Evolutionary conservation across 2,797 vertebrate genomes (phyloP), one percentile per base, ranked within the genome.

Genomic region (Leptatherina wallacei): DNA sequence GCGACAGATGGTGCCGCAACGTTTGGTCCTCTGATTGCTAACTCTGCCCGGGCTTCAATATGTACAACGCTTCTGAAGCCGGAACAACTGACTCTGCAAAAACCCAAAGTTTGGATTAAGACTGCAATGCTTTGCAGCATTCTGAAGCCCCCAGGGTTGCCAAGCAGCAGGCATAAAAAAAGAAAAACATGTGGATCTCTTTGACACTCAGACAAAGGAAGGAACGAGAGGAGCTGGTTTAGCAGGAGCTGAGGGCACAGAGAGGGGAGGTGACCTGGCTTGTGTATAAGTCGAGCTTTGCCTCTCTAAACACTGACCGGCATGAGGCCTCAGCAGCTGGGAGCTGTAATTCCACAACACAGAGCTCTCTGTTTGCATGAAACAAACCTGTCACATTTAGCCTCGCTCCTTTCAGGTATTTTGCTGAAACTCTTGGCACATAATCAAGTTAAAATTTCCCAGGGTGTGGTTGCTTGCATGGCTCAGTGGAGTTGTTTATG

Each of bases 21-120:
- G 27, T 54, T 56, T 29, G 61, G 38, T 60, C 79, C 61, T 51
- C 68, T 65, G 20, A 74, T 20, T 22, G 33, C 61, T 18, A 83
- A 73, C 69, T 67, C 58, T 32, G 55, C 71, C 52, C 66, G 55
- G 73, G 71, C 60, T 47, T 61, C 3, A 55, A 66, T 75, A 68
- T 54, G 56, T 62, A 75, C 74, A 71, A 76, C 51, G 52, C 63
- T 3, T 20, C 79, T 69, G 63, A 67, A 62, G n/a, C 69, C 6
- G 6, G 83, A 86, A 83, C 68, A 47, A 85, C 91, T 93, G 90
- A 93, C 88, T 88, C 65, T 38, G 85, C 83, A 82, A 71, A 47
- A 92, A 83, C 61, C 59, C 66, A 24, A 63, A 77, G 79, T 84
- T 81, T 79, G 80, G 89, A 89, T 92, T 87, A 87, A 89, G 69